phyloP scores from a whole-genome alignment of 2,113 vertebrate genomes.

The Ariopsis seemanni region DNA sequence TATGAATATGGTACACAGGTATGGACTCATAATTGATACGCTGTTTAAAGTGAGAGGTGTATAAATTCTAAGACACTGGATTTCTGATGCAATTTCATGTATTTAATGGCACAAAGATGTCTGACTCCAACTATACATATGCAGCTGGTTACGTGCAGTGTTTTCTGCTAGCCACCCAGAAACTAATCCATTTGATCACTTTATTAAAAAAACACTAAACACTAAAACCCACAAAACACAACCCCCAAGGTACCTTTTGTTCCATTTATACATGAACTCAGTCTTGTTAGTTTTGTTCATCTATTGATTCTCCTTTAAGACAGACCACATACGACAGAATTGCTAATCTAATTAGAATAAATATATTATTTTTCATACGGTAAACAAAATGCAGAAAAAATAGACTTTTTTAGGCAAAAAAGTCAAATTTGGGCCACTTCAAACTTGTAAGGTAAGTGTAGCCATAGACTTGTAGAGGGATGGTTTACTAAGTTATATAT shows the following conservation, averaged over 20 bases:
- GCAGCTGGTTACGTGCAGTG: not conserved
- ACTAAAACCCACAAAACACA: not conserved
- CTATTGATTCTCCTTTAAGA: not conserved
- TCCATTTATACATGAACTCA: not conserved
- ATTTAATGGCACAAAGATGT: not conserved
- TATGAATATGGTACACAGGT: constrained; percentile 92
- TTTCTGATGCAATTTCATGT: not conserved
- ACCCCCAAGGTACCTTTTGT: not conserved
- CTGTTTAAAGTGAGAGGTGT: not conserved
- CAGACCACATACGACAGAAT: not conserved
- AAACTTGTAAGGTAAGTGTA: not conserved
- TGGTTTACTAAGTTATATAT: not conserved
- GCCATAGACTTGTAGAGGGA: not conserved
- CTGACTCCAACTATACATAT: not conserved
- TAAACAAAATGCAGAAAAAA: not conserved
- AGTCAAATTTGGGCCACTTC: not conserved
- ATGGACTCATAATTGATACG: constrained; percentile 5
- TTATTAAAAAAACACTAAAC: not conserved
- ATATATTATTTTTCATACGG: not conserved
- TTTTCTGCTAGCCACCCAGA: not conserved
- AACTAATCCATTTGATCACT: not conserved
- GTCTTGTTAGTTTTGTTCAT: not conserved
- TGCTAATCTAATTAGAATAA: not conserved
- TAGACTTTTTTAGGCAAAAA: not conserved
- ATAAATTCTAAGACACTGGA: not conserved